Conservation (phyloP, 2,113 vertebrate species). For the Sorex fumeus region DNA sequence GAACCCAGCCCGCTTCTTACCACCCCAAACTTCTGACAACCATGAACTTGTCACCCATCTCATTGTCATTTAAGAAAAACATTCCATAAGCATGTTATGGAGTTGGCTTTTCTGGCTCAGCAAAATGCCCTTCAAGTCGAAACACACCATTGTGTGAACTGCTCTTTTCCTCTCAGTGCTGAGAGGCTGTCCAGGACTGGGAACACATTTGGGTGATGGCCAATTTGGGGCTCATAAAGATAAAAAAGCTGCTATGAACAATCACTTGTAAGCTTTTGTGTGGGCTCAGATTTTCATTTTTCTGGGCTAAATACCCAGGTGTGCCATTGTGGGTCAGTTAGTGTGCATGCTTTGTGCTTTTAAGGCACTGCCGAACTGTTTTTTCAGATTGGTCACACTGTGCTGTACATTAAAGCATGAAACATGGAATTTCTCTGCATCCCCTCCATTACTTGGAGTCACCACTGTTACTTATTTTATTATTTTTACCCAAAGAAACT, state of each 20-base stretch:
- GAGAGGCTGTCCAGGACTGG: neutral
- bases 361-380: neutral
- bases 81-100: neutral
- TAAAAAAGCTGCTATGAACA: neutral
- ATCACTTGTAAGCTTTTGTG: neutral
- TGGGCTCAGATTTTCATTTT: neutral
- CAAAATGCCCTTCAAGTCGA: slow-evolving; percentile 3
- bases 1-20: neutral
- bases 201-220: neutral
- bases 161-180: neutral
- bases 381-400: neutral
- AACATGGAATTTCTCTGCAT: neutral
- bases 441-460: neutral
- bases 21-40: neutral
- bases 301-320: slow-evolving; percentile 10
- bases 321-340: neutral
- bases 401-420: neutral
- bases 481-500: too few relatives aligned
- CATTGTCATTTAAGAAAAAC: slow-evolving; percentile 23
- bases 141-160: neutral
- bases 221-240: neutral
- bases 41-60: neutral
- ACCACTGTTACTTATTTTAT: too few relatives aligned
- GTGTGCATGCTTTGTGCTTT: neutral
- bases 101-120: neutral